phyloP scores from a whole-genome alignment of 2,888 invertebrate species.

The Drosophila longiperda region DNA sequence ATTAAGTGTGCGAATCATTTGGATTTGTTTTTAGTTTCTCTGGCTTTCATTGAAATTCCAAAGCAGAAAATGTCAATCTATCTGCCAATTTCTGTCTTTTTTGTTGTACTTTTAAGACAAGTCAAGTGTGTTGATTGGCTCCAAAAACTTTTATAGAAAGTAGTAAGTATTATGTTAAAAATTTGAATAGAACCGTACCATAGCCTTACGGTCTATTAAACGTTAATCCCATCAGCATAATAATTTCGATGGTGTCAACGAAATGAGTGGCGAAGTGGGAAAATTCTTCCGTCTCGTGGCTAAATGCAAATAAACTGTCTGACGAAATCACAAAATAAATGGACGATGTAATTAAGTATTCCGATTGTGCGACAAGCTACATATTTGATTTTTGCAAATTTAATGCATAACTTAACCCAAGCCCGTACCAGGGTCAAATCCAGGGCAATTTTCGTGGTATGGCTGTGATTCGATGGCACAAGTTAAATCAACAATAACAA shows the following conservation, averaged over 20 bases:
- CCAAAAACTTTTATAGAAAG: neutral
- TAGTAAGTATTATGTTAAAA: neutral
- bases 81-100: neutral
- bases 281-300: slow-evolving; percentile 14
- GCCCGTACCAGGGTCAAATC: slow-evolving; percentile 24
- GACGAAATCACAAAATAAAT: slow-evolving; percentile 39
- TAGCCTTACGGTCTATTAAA: neutral
- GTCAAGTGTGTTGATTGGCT: slow-evolving; percentile 5
- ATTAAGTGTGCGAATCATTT: slow-evolving; percentile 57
- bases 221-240: slow-evolving; percentile 22
- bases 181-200: neutral
- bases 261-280: slow-evolving; percentile 22
- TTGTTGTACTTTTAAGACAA: neutral
- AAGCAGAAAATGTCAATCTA: slow-evolving; percentile 7
- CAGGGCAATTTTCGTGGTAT: slow-evolving; percentile 34
- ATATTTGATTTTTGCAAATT: slow-evolving; percentile 68
- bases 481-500: slow-evolving; percentile 67
- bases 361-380: slow-evolving; percentile 50
- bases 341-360: slow-evolving; percentile 68
- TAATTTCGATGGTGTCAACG: slow-evolving; percentile 12
- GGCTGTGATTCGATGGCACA: slow-evolving; percentile 67
- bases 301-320: slow-evolving; percentile 47
- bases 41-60: slow-evolving; percentile 23
- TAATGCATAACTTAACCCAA: slow-evolving; percentile 50
- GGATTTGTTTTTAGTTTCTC: slow-evolving; percentile 26